phyloP scores from a whole-genome alignment of 2,797 vertebrate species.

The Cichlasoma orientale region DNA sequence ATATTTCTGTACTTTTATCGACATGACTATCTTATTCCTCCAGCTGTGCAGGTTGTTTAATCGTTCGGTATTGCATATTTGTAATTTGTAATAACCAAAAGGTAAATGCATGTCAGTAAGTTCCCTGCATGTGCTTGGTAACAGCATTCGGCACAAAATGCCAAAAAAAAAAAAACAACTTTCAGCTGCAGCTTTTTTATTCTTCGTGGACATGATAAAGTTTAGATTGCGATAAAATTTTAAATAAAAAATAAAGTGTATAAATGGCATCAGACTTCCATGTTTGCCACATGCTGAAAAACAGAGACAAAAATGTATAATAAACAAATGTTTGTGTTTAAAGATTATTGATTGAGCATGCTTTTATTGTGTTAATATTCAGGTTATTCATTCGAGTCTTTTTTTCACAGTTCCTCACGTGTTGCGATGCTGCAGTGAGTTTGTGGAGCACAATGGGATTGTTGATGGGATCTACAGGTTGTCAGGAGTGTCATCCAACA shows the following conservation, averaged over 20 bases:
- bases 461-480: slow-evolving; percentile 95
- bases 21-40: too few species aligned
- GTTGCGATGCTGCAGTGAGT: slow-evolving; percentile 88
- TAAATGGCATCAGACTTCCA: background rate
- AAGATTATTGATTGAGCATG: background rate
- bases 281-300: background rate
- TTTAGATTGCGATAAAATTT: too few species aligned
- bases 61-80: too few species aligned
- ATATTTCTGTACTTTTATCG: too few species aligned
- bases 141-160: too few species aligned
- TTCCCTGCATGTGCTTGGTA: too few species aligned
- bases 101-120: too few species aligned
- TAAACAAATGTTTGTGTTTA: background rate
- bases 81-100: too few species aligned
- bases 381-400: background rate
- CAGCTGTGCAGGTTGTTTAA: too few species aligned
- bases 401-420: slow-evolving; percentile 88
- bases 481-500: slow-evolving; percentile 95
- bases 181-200: too few species aligned
- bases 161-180: too few species aligned
- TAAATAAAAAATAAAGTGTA: background rate
- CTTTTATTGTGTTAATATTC: fast-evolving
- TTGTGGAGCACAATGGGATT: slow-evolving; percentile 89
- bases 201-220: too few species aligned
- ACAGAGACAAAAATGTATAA: background rate